Evolutionary conservation across 2,888 invertebrate species (phyloP), one percentile per base, ranked within the genome.

Genomic region (Agapostemon virescens): DNA sequence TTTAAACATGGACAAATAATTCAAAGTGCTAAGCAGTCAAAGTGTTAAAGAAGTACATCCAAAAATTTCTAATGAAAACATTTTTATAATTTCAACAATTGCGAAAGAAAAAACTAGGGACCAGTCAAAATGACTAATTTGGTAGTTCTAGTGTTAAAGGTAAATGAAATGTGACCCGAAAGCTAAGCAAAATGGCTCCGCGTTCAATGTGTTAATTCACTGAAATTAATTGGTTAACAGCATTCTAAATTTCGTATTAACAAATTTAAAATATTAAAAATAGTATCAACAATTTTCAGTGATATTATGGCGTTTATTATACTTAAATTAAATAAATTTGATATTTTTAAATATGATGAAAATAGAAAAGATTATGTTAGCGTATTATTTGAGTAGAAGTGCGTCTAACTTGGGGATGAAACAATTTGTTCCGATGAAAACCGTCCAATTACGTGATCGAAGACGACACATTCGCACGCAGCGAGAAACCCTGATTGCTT

Each of bases 401-500:
- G 11, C 1, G 11, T n/a, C 11, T 20, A n/a, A 11, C 1, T 26
- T 26, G 15, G 55, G 55, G 55, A 26, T 26, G 55, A 9, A 26
- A 55, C 23, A 5, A 5, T 15, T 23, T 15, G 55, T 26, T 1
- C 5, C 55, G 55, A 13, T 26, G 23, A 26, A 23, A 55, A 26
- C 26, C 15, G 26, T 15, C 26, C 15, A 55, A 55, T 55, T 26
- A 55, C 15, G 26, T 55, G 23, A 55, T 26, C 55, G 55, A 13
- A 15, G 55, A 55, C 52, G 26, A 55, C 20, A 17, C 20, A 13
- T n/a, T 79, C 64, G 38, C 30, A 17, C 36, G 49, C 9, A 38
- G 23, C 40, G 23, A 17, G 69, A 49, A 66, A 23, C 33, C 23
- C 23, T n/a, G 40, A 30, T 55, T 38, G 61, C 40, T 78, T 75